A percentile compares a stretch with the other conserved stretches of the same genome.
phyloP scores from a whole-genome alignment of 2,888 invertebrate genomes.

The Bugulina stolonifera region DNA sequence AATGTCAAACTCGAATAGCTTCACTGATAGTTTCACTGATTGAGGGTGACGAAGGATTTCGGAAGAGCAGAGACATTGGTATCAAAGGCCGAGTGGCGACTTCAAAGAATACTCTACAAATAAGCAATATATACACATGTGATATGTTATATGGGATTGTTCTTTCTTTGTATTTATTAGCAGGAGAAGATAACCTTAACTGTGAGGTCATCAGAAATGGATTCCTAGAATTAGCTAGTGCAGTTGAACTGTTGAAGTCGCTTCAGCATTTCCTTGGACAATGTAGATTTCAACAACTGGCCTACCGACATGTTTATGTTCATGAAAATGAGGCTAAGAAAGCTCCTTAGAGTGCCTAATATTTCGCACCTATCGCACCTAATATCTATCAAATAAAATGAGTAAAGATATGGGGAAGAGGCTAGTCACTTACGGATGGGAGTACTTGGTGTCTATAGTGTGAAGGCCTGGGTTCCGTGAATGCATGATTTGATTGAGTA shows the following conservation, averaged over 20 bases:
- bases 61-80: conserved; percentile 32
- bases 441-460: conserved; percentile 86
- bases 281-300: neutral
- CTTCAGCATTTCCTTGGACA: too few relatives aligned
- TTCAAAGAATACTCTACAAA: conserved; percentile 77
- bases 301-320: too few relatives aligned
- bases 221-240: too few relatives aligned
- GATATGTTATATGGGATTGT: too few relatives aligned
- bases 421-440: conserved; percentile 65
- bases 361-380: too few relatives aligned
- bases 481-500: conserved; percentile 71
- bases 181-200: too few relatives aligned
- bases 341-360: too few relatives aligned
- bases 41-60: conserved; percentile 4
- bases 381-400: too few relatives aligned
- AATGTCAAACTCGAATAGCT: neutral
- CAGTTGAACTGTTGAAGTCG: neutral
- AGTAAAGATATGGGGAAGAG: conserved; percentile 10
- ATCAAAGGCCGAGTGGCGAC: conserved; percentile 71
- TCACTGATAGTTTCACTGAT: neutral
- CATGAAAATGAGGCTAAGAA: too few relatives aligned
- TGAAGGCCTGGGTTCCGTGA: conserved; percentile 72
- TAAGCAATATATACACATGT: too few relatives aligned
- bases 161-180: too few relatives aligned
- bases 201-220: too few relatives aligned